A percentile compares a stretch with the other conserved stretches of the same genome.
These are phyloP conservation scores for Torymus texanus DNA, from an alignment of 2,888 invertebrate genomes.

Conservation along the genomic window DNA sequence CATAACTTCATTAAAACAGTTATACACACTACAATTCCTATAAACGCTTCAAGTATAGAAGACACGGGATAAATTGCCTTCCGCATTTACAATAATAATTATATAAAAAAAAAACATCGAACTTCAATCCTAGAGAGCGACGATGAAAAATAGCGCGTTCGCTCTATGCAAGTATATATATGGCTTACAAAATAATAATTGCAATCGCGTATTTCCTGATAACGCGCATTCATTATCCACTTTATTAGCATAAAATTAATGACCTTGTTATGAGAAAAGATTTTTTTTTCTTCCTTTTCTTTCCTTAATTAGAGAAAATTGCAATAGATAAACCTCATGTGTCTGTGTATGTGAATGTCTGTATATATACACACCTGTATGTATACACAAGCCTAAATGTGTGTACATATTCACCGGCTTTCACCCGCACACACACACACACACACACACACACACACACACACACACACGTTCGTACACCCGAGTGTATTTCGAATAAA, in stretches of 20 bases:
- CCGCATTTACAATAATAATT: conserved; percentile 27
- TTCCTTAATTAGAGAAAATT: conserved; percentile 46
- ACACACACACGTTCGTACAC: not conserved
- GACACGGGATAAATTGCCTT: conserved; percentile 25
- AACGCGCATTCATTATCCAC: conserved; percentile 34
- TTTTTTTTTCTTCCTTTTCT: conserved; percentile 25
- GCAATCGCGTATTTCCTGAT: conserved; percentile 28
- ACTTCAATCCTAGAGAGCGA: too few relatives aligned
- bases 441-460: not conserved
- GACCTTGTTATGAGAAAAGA: conserved; percentile 38
- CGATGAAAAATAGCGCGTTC: not conserved
- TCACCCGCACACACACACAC: not conserved
- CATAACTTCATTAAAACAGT: conserved; percentile 2
- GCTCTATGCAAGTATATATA: conserved; percentile 6
- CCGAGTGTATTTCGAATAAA: conserved; percentile 11
- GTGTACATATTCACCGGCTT: too few relatives aligned
- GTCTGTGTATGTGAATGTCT: conserved; percentile 33
- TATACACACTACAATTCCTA: not conserved
- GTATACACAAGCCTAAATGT: too few relatives aligned
- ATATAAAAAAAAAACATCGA: not conserved
- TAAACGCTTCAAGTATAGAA: not conserved
- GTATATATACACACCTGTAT: too few relatives aligned
- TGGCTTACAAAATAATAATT: conserved; percentile 22
- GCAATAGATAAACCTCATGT: conserved; percentile 15
- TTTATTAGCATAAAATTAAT: conserved; percentile 48